Conservation (phyloP, 2,888 invertebrate genomes). For the Caenorhabditis becei region DNA sequence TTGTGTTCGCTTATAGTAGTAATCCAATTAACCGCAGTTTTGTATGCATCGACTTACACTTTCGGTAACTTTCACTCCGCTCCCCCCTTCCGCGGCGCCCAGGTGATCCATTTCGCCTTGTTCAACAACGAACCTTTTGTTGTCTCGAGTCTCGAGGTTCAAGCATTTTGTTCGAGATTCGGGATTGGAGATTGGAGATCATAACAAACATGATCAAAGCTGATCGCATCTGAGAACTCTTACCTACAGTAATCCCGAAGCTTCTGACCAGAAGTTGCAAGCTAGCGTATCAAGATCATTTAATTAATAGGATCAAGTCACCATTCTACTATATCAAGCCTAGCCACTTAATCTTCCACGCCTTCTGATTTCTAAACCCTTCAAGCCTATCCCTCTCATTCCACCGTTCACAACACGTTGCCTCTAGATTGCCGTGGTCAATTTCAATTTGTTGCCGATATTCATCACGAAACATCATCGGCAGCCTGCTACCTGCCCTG, state of each 20-base stretch:
- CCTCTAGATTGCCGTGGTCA: slow-evolving; percentile 22
- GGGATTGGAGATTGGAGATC: no score
- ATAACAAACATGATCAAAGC: no score
- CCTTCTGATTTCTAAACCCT: not conserved
- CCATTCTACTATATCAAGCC: not conserved
- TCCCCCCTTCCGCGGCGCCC: not conserved
- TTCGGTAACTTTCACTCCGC: slow-evolving; percentile 39
- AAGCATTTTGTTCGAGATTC: not conserved
- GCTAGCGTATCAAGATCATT: no score
- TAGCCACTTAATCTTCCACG: not conserved
- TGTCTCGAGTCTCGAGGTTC: not conserved
- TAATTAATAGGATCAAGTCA: no score
- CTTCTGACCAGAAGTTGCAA: no score
- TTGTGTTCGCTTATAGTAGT: slow-evolving; percentile 36
- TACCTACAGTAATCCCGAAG: no score
- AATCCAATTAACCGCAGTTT: slow-evolving; percentile 33
- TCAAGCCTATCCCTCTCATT: not conserved
- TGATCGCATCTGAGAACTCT: no score
- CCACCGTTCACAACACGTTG: slow-evolving; percentile 20
- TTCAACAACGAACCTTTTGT: slow-evolving; percentile 1
- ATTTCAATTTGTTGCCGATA: slow-evolving; percentile 43
- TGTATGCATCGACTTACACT: slow-evolving; percentile 42
- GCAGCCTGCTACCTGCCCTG: slow-evolving; percentile 9
- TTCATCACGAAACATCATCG: slow-evolving; percentile 12
- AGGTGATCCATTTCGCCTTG: slow-evolving; percentile 4